phyloP scores from a whole-genome alignment of 2,888 invertebrate genomes.

The Caenorhabditis sp. region DNA sequence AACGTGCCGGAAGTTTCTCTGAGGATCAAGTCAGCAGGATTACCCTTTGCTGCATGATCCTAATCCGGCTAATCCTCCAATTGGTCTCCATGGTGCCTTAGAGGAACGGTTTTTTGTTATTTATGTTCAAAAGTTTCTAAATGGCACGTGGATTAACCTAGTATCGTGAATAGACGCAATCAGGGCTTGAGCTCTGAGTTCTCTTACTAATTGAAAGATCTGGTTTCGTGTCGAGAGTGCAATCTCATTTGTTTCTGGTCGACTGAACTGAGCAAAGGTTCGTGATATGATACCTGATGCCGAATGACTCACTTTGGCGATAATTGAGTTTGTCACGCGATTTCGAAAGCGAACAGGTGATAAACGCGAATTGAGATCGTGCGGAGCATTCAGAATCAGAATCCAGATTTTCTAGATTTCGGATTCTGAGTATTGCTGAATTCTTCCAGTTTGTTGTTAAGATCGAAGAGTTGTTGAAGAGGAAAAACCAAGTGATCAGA shows the following conservation, averaged over 20 bases:
- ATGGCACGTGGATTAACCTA: constrained; percentile 19
- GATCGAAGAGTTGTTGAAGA: not conserved
- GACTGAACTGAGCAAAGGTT: constrained; percentile 45
- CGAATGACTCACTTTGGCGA: constrained; percentile 20
- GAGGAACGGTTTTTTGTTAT: not conserved
- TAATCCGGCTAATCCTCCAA: not conserved
- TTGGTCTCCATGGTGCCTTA: not conserved
- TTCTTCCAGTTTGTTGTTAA: not conserved
- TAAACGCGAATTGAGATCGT: not conserved
- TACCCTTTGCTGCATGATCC: not conserved
- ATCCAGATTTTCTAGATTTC: no score
- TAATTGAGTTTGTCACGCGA: constrained; percentile 51
- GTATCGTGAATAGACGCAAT: constrained; percentile 30
- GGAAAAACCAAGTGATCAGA: constrained; percentile 11
- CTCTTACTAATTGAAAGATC: not conserved
- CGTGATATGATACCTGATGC: constrained; percentile 7
- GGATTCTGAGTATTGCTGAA: not conserved
- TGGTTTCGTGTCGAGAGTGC: no score
- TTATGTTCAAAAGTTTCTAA: not conserved
- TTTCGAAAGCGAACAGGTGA: constrained; percentile 39
- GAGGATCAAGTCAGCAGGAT: not conserved
- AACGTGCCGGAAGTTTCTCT: not conserved
- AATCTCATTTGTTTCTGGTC: constrained; percentile 10
- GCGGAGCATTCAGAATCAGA: constrained; percentile 16
- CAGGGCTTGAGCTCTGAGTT: constrained; percentile 28